Evolutionary conservation across 2,888 invertebrate genomes (phyloP).

Genomic region (Archaeoteleia sp.): DNA sequence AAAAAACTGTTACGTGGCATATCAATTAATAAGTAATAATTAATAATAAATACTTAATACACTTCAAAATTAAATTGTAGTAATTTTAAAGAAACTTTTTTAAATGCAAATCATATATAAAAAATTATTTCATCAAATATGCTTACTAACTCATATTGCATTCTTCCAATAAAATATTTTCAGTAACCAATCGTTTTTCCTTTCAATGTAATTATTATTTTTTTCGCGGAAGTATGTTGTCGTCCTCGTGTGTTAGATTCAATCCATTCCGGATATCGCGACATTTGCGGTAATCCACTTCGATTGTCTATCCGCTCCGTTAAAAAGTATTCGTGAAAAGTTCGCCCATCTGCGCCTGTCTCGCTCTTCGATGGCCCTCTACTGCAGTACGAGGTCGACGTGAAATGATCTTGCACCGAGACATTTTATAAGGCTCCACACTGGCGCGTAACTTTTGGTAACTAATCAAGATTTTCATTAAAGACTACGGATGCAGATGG

Average conservation of each 20-base stretch:
- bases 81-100: too few relatives aligned
- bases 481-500: constrained; percentile 35
- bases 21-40: too few relatives aligned
- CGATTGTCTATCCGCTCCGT: background rate
- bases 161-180: too few relatives aligned
- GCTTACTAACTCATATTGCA: too few relatives aligned
- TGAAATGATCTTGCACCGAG: constrained; percentile 7
- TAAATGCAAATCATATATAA: too few relatives aligned
- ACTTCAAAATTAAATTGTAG: too few relatives aligned
- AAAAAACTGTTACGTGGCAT: too few relatives aligned
- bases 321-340: constrained; percentile 2
- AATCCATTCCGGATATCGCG: background rate
- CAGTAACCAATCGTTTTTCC: too few relatives aligned
- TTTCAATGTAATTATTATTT: too few relatives aligned
- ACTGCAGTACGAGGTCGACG: background rate
- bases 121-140: too few relatives aligned
- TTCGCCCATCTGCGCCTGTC: constrained; percentile 1
- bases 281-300: constrained; percentile 10
- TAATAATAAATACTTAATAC: too few relatives aligned
- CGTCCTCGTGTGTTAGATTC: background rate
- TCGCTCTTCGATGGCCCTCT: too few relatives aligned
- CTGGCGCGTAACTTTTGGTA: constrained; percentile 22
- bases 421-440: constrained; percentile 15
- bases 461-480: constrained; percentile 43
- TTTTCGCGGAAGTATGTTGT: background rate